Percentiles rank a stretch among this genome's conserved stretches.
Conservation (phyloP, 2,888 invertebrate species). For the Hyppa rectilinea region DNA sequence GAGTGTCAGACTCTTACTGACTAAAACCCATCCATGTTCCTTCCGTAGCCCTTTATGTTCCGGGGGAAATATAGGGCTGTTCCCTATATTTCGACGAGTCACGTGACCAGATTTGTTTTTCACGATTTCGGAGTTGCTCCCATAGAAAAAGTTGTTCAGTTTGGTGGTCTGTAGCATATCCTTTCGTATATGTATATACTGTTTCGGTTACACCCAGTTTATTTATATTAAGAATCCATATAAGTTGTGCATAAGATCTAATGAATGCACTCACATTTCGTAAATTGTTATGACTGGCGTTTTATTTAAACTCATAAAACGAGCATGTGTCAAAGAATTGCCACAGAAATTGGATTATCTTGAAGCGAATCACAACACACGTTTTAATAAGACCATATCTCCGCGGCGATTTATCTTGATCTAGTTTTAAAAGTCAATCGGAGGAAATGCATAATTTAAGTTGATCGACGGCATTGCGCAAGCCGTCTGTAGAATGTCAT, state of each 20-base stretch:
- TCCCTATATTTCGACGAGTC: no score
- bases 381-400: slow-evolving; percentile 35
- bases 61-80: no score
- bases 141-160: no score
- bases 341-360: slow-evolving; percentile 24
- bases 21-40: no score
- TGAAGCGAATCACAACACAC: slow-evolving; percentile 14
- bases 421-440: slow-evolving; percentile 59
- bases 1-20: no score
- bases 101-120: no score
- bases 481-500: slow-evolving; percentile 24
- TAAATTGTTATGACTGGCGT: not conserved
- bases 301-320: not conserved
- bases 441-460: slow-evolving; percentile 54
- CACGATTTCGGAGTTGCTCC: no score
- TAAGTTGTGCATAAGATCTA: not conserved
- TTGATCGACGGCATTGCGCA: slow-evolving; percentile 50
- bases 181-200: no score
- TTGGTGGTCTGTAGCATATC: no score
- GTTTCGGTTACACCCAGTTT: no score
- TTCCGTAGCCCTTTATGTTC: no score
- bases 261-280: slow-evolving; percentile 8
- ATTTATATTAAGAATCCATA: not conserved
- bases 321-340: slow-evolving; percentile 11
- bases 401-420: slow-evolving; percentile 46